A percentile compares a stretch with the other conserved stretches of the same genome.
Conservation (phyloP, 2,888 invertebrate genomes). For the Octodonta nipae region DNA sequence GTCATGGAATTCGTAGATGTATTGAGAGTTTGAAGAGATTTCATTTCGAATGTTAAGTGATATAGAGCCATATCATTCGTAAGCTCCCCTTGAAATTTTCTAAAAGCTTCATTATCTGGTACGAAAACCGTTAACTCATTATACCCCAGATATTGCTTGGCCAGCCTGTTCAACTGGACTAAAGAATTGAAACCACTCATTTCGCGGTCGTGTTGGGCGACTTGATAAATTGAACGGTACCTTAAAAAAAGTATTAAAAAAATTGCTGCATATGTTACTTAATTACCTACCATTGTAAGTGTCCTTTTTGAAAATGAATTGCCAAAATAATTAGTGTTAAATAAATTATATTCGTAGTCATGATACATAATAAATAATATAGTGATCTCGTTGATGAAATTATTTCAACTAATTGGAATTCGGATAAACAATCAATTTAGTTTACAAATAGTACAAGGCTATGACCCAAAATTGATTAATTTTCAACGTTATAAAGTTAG, state of each 20-base stretch:
- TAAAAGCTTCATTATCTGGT: constrained; percentile 73
- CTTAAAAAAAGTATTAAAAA: constrained; percentile 5
- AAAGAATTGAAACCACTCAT: constrained; percentile 59
- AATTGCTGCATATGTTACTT: too few species aligned
- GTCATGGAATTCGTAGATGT: constrained; percentile 14
- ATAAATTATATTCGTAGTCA: too few species aligned
- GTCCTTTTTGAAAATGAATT: too few species aligned
- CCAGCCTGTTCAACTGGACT: constrained; percentile 51
- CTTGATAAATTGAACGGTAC: constrained; percentile 21
- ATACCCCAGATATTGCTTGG: constrained; percentile 55
- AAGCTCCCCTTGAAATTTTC: constrained; percentile 39
- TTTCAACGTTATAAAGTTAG: too few species aligned
- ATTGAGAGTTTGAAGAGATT: constrained; percentile 45
- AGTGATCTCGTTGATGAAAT: too few species aligned
- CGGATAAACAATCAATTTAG: too few species aligned
- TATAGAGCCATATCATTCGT: constrained; percentile 44
- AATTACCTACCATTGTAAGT: too few species aligned
- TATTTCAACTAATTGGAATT: too few species aligned
- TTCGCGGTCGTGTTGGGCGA: constrained; percentile 22
- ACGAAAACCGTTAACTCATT: constrained; percentile 72
- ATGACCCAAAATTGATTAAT: too few species aligned
- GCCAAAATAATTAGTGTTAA: too few species aligned
- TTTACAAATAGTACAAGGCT: too few species aligned
- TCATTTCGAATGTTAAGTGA: constrained; percentile 40
- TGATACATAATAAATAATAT: too few species aligned